A percentile compares a stretch with the other conserved stretches of the same genome.
Conservation (phyloP, 92 coral and sea anemone genomes). For the Metridium senile region DNA sequence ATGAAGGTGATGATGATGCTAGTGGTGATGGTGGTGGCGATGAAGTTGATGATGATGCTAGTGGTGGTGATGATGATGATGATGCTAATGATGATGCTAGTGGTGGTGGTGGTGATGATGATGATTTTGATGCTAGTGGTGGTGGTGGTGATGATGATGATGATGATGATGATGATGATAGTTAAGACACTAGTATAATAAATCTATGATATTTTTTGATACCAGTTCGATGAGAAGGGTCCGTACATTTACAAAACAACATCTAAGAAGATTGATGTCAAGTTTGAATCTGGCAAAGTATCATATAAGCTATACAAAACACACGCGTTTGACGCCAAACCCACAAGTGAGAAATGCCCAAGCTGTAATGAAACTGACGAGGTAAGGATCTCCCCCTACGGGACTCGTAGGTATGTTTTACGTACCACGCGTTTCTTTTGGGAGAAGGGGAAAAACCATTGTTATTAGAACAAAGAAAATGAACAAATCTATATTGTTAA, state of each 20-base stretch:
- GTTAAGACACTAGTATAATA: neutral
- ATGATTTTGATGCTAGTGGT: neutral
- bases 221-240: constrained; percentile 73
- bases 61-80: no score
- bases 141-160: neutral
- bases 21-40: no score
- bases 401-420: no score
- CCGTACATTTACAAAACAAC: constrained; percentile 81
- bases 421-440: no score
- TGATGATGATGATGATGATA: neutral
- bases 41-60: no score
- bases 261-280: constrained; percentile 55
- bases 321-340: constrained; percentile 48
- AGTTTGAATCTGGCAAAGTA: constrained; percentile 44
- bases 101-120: no score
- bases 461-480: no score
- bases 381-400: constrained; percentile 27
- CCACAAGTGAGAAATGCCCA: constrained; percentile 61
- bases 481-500: no score
- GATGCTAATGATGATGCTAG: no score
- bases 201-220: constrained; percentile 3
- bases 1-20: no score
- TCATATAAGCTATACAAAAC: constrained; percentile 61
- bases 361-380: constrained; percentile 64
- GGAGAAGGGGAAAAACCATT: no score